phyloP scores from a whole-genome alignment of 2,888 invertebrate species.

The Anthoptus insignis region DNA sequence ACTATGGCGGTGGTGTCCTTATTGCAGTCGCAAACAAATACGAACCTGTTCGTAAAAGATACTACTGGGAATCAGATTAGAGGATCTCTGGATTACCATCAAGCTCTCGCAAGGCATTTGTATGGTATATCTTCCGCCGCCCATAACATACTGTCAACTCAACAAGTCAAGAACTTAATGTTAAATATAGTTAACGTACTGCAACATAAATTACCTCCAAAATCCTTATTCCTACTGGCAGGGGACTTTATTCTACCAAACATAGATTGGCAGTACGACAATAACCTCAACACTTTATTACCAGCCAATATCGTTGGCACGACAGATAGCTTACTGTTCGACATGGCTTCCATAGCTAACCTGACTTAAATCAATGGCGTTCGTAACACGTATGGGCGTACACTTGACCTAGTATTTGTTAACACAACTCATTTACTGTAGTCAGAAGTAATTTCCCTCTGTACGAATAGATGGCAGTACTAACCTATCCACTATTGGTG shows the following conservation, averaged over 20 bases:
- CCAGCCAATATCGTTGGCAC: not conserved
- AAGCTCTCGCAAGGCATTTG: slow-evolving; percentile 13
- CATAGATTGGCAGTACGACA: slow-evolving; percentile 9
- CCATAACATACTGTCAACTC: not conserved
- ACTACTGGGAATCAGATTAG: too few relatives aligned
- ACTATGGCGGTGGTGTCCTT: not conserved
- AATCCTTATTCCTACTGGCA: slow-evolving; percentile 9
- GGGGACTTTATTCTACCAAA: slow-evolving; percentile 18
- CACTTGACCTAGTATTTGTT: too few relatives aligned
- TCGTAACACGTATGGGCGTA: too few relatives aligned
- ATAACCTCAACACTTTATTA: not conserved
- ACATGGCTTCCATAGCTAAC: not conserved
- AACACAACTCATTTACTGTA: too few relatives aligned
- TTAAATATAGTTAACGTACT: not conserved
- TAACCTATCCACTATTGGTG: too few relatives aligned
- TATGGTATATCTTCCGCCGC: slow-evolving; percentile 13
- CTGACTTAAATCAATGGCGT: too few relatives aligned
- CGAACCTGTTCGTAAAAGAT: too few relatives aligned
- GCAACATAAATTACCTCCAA: not conserved
- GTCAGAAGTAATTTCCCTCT: too few relatives aligned
- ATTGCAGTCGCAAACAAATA: too few relatives aligned
- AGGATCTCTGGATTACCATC: too few relatives aligned
- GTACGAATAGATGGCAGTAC: too few relatives aligned
- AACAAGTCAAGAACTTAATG: slow-evolving; percentile 9
- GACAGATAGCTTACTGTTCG: slow-evolving; percentile 6